Evolutionary conservation across 2,797 vertebrate species (phyloP).

Genomic region (Sparus aurata): DNA sequence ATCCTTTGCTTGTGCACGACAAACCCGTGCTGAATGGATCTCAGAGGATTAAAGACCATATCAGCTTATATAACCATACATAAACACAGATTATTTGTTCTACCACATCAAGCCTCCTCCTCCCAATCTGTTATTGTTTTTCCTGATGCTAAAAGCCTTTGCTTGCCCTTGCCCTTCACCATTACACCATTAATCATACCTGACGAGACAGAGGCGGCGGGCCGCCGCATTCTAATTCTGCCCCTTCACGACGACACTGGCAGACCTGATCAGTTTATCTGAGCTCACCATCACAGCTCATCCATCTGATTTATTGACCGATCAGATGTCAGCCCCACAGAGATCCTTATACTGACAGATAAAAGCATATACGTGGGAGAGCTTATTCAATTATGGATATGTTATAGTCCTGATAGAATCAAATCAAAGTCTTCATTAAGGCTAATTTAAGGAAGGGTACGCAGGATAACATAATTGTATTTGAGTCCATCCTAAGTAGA

Average conservation of each 20-base stretch:
- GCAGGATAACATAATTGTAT: constrained; percentile 47
- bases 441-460: constrained; percentile 53
- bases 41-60: constrained; percentile 69
- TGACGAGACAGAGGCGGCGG: constrained; percentile 68
- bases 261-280: constrained; percentile 71
- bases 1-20: constrained; percentile 41
- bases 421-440: constrained; percentile 58
- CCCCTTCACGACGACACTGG: constrained; percentile 47
- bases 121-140: constrained; percentile 73
- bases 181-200: constrained; percentile 79
- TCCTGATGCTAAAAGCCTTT: constrained; percentile 68
- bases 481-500: constrained; percentile 45
- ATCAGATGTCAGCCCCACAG: constrained; percentile 60
- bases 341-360: constrained; percentile 52
- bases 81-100: constrained; percentile 71
- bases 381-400: constrained; percentile 68
- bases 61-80: constrained; percentile 72
- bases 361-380: constrained; percentile 62
- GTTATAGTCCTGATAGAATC: constrained; percentile 58
- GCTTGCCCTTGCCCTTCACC: constrained; percentile 73
- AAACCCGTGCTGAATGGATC: constrained; percentile 44
- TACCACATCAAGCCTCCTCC: constrained; percentile 46
- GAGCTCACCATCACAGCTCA: constrained; percentile 55
- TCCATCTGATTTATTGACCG: constrained; percentile 65
- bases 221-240: constrained; percentile 67